Evolutionary conservation across 2,797 vertebrate species (phyloP), one percentile per base, ranked within the genome.

Genomic region (Chromis chromis): DNA sequence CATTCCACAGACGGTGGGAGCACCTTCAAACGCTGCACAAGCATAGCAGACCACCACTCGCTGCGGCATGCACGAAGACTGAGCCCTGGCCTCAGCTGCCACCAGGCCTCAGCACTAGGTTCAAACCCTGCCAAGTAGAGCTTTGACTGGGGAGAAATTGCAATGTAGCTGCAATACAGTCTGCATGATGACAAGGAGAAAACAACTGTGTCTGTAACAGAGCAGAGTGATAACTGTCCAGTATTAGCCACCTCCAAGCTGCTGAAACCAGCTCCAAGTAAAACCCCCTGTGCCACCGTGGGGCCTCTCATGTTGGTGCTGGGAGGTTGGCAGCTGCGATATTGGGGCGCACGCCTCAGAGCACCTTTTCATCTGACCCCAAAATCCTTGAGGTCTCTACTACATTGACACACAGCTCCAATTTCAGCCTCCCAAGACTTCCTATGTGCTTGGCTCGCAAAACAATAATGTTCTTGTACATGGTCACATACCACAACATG

Each of bases 1-100:
- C 93, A 94, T 94, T 95, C 93, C 91, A 86, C 87, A 93, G 88
- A 86, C 79, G 48, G 76, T 88, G 82, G 89, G 87, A 94, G 89
- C 86, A 92, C 91, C 93, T 91, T 94, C 88, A 92, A 90, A 90
- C 10, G 4, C 71, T 74, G 58, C 84, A 69, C 50, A 82, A 66
- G 78, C 84, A 76, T 25, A 75, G 69, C 71, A 64, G 62, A 65
- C 81, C 65, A 71, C 57, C 65, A 52, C 65, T 81, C 40, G 11
- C 76, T 61, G 74, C 54, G 19, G 78, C 72, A 80, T 61, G 70
- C 71, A 77, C 68, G 82, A 73, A 27, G 68, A 61, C 61, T 50
- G 64, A 78, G 70, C 59, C 66, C 60, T 17, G 25, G 77, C 71
- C 82, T 90, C 91, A 93, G 93, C 91, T 93, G 89, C 89, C 88